Percentiles rank a stretch among this genome's conserved stretches.
phyloP scores from a whole-genome alignment of 2,888 invertebrate species.

The Macrophya annulata region DNA sequence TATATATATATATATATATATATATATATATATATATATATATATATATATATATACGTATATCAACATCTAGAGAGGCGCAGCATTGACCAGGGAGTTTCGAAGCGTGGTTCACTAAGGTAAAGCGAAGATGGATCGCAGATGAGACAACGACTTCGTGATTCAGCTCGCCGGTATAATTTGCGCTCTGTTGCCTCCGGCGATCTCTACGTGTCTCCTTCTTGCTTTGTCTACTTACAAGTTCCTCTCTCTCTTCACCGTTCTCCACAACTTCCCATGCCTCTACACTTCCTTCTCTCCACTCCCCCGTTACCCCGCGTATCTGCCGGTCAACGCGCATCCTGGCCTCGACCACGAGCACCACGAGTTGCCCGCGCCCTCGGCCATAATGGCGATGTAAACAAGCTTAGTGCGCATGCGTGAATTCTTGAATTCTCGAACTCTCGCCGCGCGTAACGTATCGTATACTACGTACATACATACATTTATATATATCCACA shows the following conservation, averaged over 20 bases:
- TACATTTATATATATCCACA: neutral
- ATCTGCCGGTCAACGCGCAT: slow-evolving; percentile 32
- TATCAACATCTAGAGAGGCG: neutral
- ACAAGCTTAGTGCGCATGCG: slow-evolving; percentile 75
- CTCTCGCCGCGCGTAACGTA: slow-evolving; percentile 48
- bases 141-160: slow-evolving; percentile 50
- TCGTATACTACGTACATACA: neutral
- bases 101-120: slow-evolving; percentile 39
- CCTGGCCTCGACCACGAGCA: slow-evolving; percentile 60
- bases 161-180: slow-evolving; percentile 50
- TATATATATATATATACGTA: neutral
- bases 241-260: neutral
- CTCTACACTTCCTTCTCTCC: neutral
- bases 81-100: slow-evolving; percentile 28
- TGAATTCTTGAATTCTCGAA: slow-evolving; percentile 55
- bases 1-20: neutral
- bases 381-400: slow-evolving; percentile 73
- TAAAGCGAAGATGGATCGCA: slow-evolving; percentile 44
- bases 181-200: slow-evolving; percentile 49
- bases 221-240: slow-evolving; percentile 23
- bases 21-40: neutral
- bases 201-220: neutral
- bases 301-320: slow-evolving; percentile 18
- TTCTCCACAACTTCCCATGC: slow-evolving; percentile 29
- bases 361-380: slow-evolving; percentile 61